These are phyloP conservation scores for Rhimphoctona megacephalus DNA, from an alignment of 2,888 invertebrate species.

Conservation along the genomic window DNA sequence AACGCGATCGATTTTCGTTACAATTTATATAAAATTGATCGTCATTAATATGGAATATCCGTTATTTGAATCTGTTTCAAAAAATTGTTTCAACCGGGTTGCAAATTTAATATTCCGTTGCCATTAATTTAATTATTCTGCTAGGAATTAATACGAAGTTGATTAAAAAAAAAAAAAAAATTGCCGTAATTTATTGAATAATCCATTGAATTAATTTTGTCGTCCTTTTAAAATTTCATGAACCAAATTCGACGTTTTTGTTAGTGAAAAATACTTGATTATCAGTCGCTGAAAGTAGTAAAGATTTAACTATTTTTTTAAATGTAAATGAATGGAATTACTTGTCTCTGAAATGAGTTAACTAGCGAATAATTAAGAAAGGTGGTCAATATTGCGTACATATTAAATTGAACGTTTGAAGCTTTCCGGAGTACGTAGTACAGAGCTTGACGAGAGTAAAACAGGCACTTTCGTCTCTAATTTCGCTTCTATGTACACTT, in stretches of 20 bases:
- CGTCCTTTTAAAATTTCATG: too few relatives aligned
- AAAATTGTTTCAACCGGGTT: not conserved
- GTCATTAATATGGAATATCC: not conserved
- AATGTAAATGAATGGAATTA: not conserved
- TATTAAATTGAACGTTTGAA: not conserved
- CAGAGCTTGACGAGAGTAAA: slow-evolving; percentile 27
- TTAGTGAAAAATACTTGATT: too few relatives aligned
- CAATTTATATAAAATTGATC: not conserved
- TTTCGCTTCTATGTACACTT: slow-evolving; percentile 66
- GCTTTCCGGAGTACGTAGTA: slow-evolving; percentile 15
- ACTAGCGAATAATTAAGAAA: not conserved
- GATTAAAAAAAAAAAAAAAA: too few relatives aligned
- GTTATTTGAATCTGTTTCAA: not conserved
- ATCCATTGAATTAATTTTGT: too few relatives aligned
- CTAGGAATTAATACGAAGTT: too few relatives aligned
- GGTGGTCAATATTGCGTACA: not conserved
- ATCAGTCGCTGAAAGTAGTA: too few relatives aligned
- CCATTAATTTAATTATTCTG: too few relatives aligned
- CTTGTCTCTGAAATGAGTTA: not conserved
- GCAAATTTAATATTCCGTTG: too few relatives aligned
- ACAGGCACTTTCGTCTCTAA: slow-evolving; percentile 58
- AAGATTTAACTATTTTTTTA: not conserved
- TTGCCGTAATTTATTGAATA: too few relatives aligned
- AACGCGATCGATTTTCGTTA: not conserved
- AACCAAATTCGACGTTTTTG: too few relatives aligned